Conservation (phyloP, 2,888 invertebrate species). For the Acanthopleura granulata region DNA sequence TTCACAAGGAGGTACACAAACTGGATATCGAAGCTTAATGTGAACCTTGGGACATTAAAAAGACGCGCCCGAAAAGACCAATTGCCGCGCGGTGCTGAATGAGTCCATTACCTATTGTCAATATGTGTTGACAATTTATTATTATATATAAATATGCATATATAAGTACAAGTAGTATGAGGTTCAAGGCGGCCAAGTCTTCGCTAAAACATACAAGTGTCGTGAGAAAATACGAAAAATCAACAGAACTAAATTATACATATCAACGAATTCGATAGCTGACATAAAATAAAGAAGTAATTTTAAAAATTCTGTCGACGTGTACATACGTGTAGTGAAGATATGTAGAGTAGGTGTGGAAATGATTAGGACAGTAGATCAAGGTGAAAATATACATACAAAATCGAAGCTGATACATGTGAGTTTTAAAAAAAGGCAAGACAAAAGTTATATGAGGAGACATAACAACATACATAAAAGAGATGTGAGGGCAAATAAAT, state of each 20-base stretch:
- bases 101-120: constrained; percentile 1
- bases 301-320: too few species aligned
- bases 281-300: too few species aligned
- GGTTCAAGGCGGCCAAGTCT: neutral
- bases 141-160: neutral
- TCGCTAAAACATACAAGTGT: neutral
- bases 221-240: neutral
- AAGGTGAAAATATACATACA: too few species aligned
- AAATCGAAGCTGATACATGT: too few species aligned
- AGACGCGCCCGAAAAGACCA: neutral
- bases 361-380: neutral
- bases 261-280: neutral
- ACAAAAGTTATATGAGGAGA: too few species aligned
- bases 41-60: too few species aligned
- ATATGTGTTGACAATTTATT: neutral
- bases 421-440: too few species aligned
- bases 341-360: neutral
- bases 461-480: too few species aligned
- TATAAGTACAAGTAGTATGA: neutral
- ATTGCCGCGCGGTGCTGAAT: neutral
- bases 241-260: neutral
- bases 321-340: neutral
- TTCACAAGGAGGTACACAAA: too few species aligned
- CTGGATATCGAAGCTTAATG: too few species aligned
- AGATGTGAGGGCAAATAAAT: too few species aligned